phyloP scores from a whole-genome alignment of 2,888 invertebrate genomes.

The Oscheius sp. region DNA sequence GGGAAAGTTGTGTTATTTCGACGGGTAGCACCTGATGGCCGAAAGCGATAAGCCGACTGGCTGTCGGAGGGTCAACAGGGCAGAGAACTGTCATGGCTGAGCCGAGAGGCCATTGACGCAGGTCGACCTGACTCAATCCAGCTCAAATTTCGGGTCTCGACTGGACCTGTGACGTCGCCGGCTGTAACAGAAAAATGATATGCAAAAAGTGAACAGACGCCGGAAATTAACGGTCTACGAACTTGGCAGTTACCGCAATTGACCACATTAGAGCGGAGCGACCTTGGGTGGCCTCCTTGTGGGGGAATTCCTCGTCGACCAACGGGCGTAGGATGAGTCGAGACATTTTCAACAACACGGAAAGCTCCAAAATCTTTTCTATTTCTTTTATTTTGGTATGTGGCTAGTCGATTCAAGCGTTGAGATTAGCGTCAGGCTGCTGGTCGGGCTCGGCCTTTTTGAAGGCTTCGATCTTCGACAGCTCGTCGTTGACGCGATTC shows the following conservation, averaged over 20 bases:
- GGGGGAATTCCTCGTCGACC: neutral
- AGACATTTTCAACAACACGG: neutral
- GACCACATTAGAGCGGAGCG: neutral
- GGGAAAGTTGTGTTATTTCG: neutral
- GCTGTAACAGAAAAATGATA: neutral
- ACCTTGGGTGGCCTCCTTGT: no score
- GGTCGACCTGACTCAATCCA: neutral
- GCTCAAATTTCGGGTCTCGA: conserved; percentile 18
- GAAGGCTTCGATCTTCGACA: conserved; percentile 90
- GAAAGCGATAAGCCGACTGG: neutral
- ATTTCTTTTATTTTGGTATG: no score
- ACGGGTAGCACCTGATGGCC: neutral
- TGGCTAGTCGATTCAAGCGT: conserved; percentile 40
- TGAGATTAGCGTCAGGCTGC: conserved; percentile 86
- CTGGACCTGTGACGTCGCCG: conserved; percentile 6
- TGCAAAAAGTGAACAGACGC: neutral
- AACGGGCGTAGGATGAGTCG: neutral
- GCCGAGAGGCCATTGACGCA: neutral
- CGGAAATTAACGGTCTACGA: no score
- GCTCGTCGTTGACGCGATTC: conserved; percentile 85
- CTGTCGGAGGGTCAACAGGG: neutral
- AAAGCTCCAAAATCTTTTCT: no score
- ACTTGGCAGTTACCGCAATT: no score
- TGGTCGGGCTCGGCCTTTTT: conserved; percentile 88
- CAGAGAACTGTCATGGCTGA: neutral